Evolutionary conservation across 2,113 vertebrate genomes (phyloP), one percentile per base, ranked within the genome.

Genomic region (Actenoides hombroni): DNA sequence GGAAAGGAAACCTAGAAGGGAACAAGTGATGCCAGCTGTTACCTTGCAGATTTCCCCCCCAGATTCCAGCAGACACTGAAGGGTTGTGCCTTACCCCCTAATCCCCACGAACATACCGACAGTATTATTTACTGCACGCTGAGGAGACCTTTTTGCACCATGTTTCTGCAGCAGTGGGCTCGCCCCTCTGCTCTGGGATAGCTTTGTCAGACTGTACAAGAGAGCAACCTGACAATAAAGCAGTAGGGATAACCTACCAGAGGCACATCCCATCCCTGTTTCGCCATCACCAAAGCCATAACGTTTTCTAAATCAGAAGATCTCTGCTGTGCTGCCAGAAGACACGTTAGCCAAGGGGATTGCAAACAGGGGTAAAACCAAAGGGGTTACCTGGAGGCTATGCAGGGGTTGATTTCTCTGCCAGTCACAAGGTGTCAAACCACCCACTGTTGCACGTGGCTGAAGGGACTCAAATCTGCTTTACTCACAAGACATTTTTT

Each of bases 251-350:
- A 77, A 70, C 31, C 46, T 39, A 57, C 25, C 51, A 29, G 70
- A 86, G 40, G 37, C 17, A 54, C 4, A 42, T 24, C 37, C 18
- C 69, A 61, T 6, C 37, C 19, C 46, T 51, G 63, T 75, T 71
- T 68, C 42, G 51, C 54, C 49, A 11, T 57, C 54, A 91, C 54
- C n/a, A 71, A 88, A 97, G 31, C 59, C 0, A 0, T 29, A 48
- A 70, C 15, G 65, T 46, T 61, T 56, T 40, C 21, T 78, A 24
- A 61, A 74, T 57, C 20, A 29, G 48, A 53, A 57, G 33, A 69
- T 37, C 75, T 80, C 76, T 77, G 78, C 88, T 86, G 90, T 86
- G 92, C 88, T 88, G 90, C 71, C 70, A 89, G 65, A 88, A 93
- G 83, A 93, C 42, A 51, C 0, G 9, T 33, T 51, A 92, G 74